These are phyloP conservation scores for Muscidifurax raptorellus DNA, from an alignment of 1,140 invertebrate species.

Conservation along the genomic window DNA sequence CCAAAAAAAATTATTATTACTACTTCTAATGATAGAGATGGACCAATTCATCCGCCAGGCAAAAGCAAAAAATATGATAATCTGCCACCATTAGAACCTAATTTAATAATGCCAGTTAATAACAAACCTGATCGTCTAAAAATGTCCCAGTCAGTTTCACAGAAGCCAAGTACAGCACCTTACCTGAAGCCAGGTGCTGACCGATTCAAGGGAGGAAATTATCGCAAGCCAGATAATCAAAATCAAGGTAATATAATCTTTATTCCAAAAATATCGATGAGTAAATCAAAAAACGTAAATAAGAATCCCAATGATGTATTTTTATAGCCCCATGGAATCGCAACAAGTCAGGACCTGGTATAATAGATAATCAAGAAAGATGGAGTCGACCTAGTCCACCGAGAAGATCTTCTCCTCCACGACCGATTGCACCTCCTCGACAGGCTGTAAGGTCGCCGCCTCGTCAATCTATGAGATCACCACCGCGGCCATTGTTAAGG, in stretches of 20 bases:
- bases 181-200: slow-evolving; percentile 45
- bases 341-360: slow-evolving; percentile 1
- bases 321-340: slow-evolving; percentile 2
- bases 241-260: slow-evolving; percentile 32
- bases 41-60: neutral
- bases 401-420: slow-evolving; percentile 52
- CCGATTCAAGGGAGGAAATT: slow-evolving; percentile 40
- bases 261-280: neutral
- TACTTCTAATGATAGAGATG: slow-evolving; percentile 60
- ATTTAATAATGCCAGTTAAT: slow-evolving; percentile 52
- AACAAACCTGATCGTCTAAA: slow-evolving; percentile 44
- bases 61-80: slow-evolving; percentile 62
- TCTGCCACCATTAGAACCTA: slow-evolving; percentile 57
- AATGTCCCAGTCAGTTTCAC: slow-evolving; percentile 17
- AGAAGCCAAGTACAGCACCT: slow-evolving; percentile 36
- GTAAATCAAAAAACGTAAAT: neutral
- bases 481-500: slow-evolving; percentile 2
- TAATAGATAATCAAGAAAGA: slow-evolving; percentile 3
- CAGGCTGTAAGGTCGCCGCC: slow-evolving; percentile 34
- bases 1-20: slow-evolving; percentile 66
- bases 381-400: slow-evolving; percentile 41
- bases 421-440: slow-evolving; percentile 46
- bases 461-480: slow-evolving; percentile 43
- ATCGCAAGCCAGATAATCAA: slow-evolving; percentile 41
- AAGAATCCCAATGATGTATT: neutral